Evolutionary conservation across 2,113 vertebrate genomes (phyloP).

Genomic region (zebrafish (Danio rerio)): GRCz12tu NC_133176.1:37986501-37987000

Average conservation of each 20-base stretch:
- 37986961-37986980: neutral
- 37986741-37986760: neutral
- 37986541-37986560: neutral
- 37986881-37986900: neutral
- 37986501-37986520: too few species aligned
- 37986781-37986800: slow-evolving; percentile 68
- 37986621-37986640: neutral
- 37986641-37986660: neutral
- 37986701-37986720: neutral
- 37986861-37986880: neutral
- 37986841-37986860: slow-evolving; percentile 21
- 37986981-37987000: neutral
- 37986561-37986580: neutral
- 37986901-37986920: slow-evolving; percentile 28
- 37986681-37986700: neutral
- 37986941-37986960: slow-evolving; percentile 39
- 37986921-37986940: slow-evolving; percentile 16
- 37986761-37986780: neutral
- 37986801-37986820: slow-evolving; percentile 95
- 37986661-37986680: slow-evolving; percentile 21
- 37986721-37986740: neutral
- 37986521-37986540: neutral
- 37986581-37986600: slow-evolving; percentile 5
- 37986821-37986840: slow-evolving; percentile 86
- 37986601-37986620: slow-evolving; percentile 3